A percentile compares a stretch with the other conserved stretches of the same genome.
These are phyloP conservation scores for Scopus umbretta DNA, from an alignment of 2,113 vertebrate species.

Conservation along the genomic window DNA sequence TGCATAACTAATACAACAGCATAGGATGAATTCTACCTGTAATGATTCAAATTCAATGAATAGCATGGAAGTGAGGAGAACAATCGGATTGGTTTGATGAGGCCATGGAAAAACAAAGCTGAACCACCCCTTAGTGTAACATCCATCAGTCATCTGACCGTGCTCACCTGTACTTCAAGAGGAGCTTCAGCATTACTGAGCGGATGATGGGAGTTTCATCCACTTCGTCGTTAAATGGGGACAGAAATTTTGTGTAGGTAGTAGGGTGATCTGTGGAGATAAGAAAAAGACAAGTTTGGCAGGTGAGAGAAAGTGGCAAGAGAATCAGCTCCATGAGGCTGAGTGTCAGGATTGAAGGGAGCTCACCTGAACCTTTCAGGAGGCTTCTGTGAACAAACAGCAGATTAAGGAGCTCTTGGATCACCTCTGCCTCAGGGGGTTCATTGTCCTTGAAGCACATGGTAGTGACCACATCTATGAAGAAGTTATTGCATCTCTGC, in stretches of 20 bases:
- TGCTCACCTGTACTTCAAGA: slow-evolving; percentile 90
- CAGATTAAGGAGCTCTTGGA: slow-evolving; percentile 76
- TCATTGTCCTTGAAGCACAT: slow-evolving; percentile 91
- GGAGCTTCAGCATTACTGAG: slow-evolving; percentile 89
- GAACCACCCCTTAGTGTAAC: neutral
- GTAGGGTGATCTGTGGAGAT: slow-evolving; percentile 32
- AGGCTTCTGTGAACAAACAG: slow-evolving; percentile 74
- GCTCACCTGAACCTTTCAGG: slow-evolving; percentile 42
- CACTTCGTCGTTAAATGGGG: slow-evolving; percentile 87
- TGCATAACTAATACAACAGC: neutral
- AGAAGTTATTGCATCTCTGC: slow-evolving; percentile 88
- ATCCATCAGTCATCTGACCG: neutral
- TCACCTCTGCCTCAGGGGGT: slow-evolving; percentile 78
- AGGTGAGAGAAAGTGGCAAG: neutral
- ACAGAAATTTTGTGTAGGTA: slow-evolving; percentile 82
- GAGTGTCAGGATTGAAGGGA: neutral
- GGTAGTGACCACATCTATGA: slow-evolving; percentile 87
- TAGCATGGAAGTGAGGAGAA: neutral
- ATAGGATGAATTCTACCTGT: neutral
- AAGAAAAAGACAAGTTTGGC: neutral
- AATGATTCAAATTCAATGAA: neutral
- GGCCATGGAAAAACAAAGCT: neutral
- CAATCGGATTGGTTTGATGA: neutral
- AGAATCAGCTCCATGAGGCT: neutral
- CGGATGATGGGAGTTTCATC: slow-evolving; percentile 90